phyloP scores from a whole-genome alignment of 2,797 vertebrate species.

The Bradypodion pumilum region DNA sequence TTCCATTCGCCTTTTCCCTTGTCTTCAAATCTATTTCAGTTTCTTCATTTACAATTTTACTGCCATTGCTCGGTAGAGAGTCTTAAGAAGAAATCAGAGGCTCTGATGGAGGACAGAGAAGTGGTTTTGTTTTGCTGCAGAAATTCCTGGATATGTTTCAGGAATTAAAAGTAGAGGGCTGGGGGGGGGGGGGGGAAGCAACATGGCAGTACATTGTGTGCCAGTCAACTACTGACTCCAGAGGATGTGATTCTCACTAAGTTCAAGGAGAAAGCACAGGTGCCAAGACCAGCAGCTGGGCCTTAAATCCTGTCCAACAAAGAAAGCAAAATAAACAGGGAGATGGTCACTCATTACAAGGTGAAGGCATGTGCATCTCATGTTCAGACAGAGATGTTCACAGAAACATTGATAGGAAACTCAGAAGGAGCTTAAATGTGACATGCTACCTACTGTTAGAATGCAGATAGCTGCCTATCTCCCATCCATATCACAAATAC shows the following conservation, averaged over 20 bases:
- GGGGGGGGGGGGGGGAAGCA: no score
- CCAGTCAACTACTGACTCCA: background rate
- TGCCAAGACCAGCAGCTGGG: fast-evolving
- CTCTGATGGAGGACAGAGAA: background rate
- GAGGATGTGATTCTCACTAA: background rate
- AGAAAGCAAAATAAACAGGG: background rate
- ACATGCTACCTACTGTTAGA: background rate
- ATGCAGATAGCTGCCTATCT: background rate
- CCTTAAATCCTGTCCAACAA: fast-evolving
- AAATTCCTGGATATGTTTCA: background rate
- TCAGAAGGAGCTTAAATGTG: background rate
- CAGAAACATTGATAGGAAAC: background rate
- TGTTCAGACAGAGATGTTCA: background rate
- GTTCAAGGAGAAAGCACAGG: background rate
- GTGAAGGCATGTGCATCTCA: background rate
- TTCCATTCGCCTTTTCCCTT: no score
- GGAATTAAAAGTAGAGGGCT: background rate
- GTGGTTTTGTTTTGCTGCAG: background rate
- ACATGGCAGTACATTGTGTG: no score
- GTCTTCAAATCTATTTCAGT: background rate
- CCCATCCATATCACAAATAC: background rate
- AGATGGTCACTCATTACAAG: background rate
- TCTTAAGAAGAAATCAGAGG: fast-evolving
- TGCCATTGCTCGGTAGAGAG: background rate
- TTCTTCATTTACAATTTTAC: background rate